Base-by-base conservation (phyloP, 2,113 vertebrate genomes). In the Caretta caretta region DNA sequence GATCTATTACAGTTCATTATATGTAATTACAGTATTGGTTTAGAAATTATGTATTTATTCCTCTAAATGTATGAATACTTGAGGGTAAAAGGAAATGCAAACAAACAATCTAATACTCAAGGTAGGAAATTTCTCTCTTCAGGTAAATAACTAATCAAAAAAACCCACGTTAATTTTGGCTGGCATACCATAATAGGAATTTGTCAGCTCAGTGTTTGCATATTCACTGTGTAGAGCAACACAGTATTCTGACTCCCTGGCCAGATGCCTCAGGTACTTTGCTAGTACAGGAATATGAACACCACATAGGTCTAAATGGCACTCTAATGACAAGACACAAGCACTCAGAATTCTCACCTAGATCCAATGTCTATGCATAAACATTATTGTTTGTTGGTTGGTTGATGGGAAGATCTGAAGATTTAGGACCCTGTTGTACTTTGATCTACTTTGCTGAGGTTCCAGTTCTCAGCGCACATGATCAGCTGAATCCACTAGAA, bases 111-210 rank as follows among this genome's bases (percentile, higher is more conserved):
- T 96, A 88, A 95, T 93, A 72, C 42, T 93, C 94, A 92, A 86
- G 89, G 83, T 94, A 91, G 91, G 93, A 90, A 97, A 94, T 89
- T 57, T 92, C 80, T 83, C 91, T 98, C 90, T 96, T 95, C 93
- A 87, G 84, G 90, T 97, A 95, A 97, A 97, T 90, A 97, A 95
- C 69, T 91, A 96, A 97, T 96, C 83, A 97, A 96, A 97, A 48
- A 2, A 72, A 20, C 6, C 9, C 8, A 81, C 92, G 48, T 83
- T 80, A 7, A 0, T 57, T 92, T 96, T 80, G 90, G 54, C 76
- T 94, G 90, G 87, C 88, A 92, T 22, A 56, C 2, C 20, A 42
- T 57, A 92, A 17, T 83, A 88, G 86, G 84, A 80, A 94, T 82
- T 90, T 96, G 80, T 69, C 72, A 92, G 56, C 35, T 20, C 13